phyloP scores from a whole-genome alignment of 2,888 invertebrate species.

The Tipula confusa region DNA sequence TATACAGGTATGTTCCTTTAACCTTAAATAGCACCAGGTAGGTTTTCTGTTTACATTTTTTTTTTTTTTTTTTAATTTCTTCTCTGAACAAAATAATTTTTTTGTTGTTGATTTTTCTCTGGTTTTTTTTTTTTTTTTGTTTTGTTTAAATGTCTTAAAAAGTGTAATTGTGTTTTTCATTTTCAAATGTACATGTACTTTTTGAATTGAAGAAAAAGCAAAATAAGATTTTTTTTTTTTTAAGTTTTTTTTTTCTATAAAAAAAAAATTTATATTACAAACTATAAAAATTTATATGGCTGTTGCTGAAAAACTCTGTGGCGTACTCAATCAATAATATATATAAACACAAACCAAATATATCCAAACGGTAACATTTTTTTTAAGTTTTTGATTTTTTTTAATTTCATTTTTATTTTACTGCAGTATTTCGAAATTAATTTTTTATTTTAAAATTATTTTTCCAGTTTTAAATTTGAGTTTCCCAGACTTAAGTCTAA shows the following conservation, averaged over 20 bases:
- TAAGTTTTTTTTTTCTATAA: constrained; percentile 20
- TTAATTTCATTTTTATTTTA: constrained; percentile 3
- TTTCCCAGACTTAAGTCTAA: background rate
- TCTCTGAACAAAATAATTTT: background rate
- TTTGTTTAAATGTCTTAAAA: constrained; percentile 21
- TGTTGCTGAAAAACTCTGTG: constrained; percentile 16
- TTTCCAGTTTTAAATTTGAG: background rate
- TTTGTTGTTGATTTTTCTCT: constrained; percentile 3
- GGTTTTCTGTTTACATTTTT: constrained; percentile 20
- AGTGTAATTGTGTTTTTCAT: constrained; percentile 25
- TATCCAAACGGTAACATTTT: background rate
- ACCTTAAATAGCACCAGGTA: constrained; percentile 8
- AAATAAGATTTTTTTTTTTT: background rate
- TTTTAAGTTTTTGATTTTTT: constrained; percentile 20
- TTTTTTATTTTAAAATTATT: background rate
- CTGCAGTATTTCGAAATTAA: background rate
- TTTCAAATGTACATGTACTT: constrained; percentile 4
- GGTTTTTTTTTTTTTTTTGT: constrained; percentile 1
- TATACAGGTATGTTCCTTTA: constrained; percentile 56
- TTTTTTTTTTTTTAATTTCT: background rate
- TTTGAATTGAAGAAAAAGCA: constrained; percentile 5
- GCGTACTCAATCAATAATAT: constrained; percentile 17
- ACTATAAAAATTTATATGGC: constrained; percentile 16
- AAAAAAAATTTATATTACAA: background rate
- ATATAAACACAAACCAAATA: constrained; percentile 14